A percentile compares a stretch with the other conserved stretches of the same genome.
Conservation (phyloP, 2,888 invertebrate species). For the Pandemis heparana region DNA sequence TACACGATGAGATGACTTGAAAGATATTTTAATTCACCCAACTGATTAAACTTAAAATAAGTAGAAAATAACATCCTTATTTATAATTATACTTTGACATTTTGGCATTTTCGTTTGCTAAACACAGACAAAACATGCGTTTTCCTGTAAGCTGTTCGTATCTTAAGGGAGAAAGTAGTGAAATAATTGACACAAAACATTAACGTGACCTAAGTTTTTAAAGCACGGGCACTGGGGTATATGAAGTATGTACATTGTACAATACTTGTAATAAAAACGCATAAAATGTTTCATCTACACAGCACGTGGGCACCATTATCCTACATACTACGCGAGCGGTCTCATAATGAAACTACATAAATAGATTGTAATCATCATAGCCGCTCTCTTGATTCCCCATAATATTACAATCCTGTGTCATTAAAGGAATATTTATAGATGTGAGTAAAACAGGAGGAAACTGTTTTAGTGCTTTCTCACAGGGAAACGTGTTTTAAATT, state of each 20-base stretch:
- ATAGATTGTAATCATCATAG: slow-evolving; percentile 11
- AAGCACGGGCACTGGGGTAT: not conserved
- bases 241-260: not conserved
- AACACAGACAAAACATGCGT: too few relatives aligned
- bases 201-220: not conserved
- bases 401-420: not conserved
- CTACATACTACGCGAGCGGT: slow-evolving; percentile 2
- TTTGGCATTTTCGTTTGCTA: too few relatives aligned
- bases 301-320: slow-evolving; percentile 1
- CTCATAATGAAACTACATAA: slow-evolving; percentile 4
- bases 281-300: not conserved
- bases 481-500: not conserved
- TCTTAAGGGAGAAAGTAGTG: too few relatives aligned
- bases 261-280: not conserved
- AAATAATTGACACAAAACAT: too few relatives aligned
- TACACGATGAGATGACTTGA: slow-evolving; percentile 8
- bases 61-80: not conserved
- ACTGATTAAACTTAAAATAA: not conserved
- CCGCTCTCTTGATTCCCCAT: not conserved
- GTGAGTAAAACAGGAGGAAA: not conserved
- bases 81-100: too few relatives aligned
- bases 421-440: not conserved
- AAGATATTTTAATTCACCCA: not conserved
- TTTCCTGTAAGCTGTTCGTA: too few relatives aligned
- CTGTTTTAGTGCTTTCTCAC: not conserved